Evolutionary conservation across 2,888 invertebrate species (phyloP).

Genomic region (Habrosyne pyritoides): DNA sequence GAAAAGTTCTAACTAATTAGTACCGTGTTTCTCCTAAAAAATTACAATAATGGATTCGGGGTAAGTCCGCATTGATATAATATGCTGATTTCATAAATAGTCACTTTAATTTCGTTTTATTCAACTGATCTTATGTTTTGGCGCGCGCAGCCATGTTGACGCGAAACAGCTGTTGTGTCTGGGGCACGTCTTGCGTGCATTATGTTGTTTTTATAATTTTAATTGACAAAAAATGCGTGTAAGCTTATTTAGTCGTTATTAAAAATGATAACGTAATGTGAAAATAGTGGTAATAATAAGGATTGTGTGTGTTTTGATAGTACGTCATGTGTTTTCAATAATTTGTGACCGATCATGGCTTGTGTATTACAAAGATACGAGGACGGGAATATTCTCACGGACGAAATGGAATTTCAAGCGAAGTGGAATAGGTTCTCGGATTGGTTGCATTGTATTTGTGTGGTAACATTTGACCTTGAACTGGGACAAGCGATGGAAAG

Average conservation of each 20-base stretch:
- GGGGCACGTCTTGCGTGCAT: conserved; percentile 50
- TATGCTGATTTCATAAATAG: not conserved
- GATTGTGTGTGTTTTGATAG: conserved; percentile 32
- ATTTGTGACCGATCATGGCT: conserved; percentile 60
- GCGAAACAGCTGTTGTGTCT: conserved; percentile 79
- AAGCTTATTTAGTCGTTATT: conserved; percentile 34
- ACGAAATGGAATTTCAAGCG: conserved; percentile 66
- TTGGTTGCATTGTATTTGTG: conserved; percentile 99
- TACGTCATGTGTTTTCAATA: conserved; percentile 47
- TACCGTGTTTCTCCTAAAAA: not conserved
- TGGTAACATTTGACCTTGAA: conserved; percentile 99
- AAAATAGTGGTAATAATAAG: conserved; percentile 32
- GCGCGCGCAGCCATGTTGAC: conserved; percentile 78
- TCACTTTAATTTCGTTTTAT: conserved; percentile 12
- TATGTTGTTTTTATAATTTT: conserved; percentile 61
- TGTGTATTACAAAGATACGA: conserved; percentile 66
- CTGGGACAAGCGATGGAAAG: conserved; percentile 99
- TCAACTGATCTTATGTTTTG: conserved; percentile 62
- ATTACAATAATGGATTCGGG: conserved; percentile 49
- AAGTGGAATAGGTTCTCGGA: conserved; percentile 92
- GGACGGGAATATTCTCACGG: conserved; percentile 60
- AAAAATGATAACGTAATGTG: conserved; percentile 49
- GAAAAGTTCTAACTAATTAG: not conserved
- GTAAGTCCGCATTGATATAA: conserved; percentile 44
- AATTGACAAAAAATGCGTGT: conserved; percentile 49